Base-by-base conservation (phyloP, 2,797 vertebrate species). In the Gymnocypris eckloni region DNA sequence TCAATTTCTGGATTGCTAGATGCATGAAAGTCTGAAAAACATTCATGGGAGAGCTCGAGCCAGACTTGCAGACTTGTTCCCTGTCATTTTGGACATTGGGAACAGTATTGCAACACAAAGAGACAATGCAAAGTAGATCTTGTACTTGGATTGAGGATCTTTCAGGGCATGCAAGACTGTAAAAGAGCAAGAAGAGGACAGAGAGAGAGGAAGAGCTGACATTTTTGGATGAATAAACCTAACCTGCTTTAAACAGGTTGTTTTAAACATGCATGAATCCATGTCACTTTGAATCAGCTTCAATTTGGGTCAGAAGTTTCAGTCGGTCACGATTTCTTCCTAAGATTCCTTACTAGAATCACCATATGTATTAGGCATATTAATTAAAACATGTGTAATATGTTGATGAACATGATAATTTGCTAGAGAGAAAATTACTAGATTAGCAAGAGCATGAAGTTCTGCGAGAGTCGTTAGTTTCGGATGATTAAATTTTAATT, bases 211-310 rank as follows among this genome's bases (percentile, higher is more conserved):
- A 43, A 78, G 4, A 56, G 11, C 66, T n/a, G 41, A 84, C 64
- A n/a, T 85, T 79, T 43, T 10, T 56, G 67, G 37, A 82, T 71
- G 48, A 71, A 82, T 82, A 25, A 39, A 22, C 48, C 33, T 59
- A 80, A 45, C 25, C 50, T 70, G 37, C 50, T 82, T 61, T 71
- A 80, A 45, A 86, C 54, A 33, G 64, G 28, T 41, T 80, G 56
- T 86, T 81, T 81, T 73, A 86, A 86, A 64, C 84, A 86, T 86
- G 84, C 70, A 86, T 81, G 84, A 86, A 66, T 54, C 61, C 52
- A 59, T 54, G 56, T 81, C 84, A 80, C 20, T 73, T 72, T 11
- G 7, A 52, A 71, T 81, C 54, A 56, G 52, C 41, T 73, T 81
- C 16, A 41, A 39, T 73, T 33, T 81, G 54, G 69, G 25, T 80